Conservation (phyloP, 2,113 vertebrate genomes). For the Ellobius talpinus region DNA sequence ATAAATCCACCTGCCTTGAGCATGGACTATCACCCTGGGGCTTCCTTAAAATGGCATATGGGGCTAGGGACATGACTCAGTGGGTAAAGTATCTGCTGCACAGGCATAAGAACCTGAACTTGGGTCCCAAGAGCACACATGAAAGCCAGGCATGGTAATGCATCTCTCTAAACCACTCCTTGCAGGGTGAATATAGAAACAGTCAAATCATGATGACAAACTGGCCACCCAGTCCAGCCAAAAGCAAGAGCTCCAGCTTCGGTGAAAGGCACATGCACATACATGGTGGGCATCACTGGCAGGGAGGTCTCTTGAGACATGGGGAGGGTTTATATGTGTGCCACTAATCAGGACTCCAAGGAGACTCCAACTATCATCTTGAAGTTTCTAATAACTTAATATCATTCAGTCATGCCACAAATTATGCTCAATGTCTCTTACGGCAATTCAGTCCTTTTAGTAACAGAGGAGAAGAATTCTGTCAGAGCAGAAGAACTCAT, state of each 20-base stretch:
- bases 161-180: not conserved
- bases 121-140: not conserved
- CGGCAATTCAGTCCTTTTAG: conserved; percentile 61
- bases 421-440: conserved; percentile 38
- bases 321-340: not conserved
- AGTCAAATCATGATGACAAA: not conserved
- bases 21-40: not conserved
- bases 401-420: conserved; percentile 50
- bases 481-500: conserved; percentile 70
- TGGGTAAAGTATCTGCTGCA: too few relatives aligned
- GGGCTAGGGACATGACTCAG: not conserved
- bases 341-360: not conserved
- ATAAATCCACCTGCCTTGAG: not conserved
- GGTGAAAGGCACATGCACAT: not conserved
- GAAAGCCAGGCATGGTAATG: not conserved
- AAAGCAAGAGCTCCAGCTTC: not conserved
- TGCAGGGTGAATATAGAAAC: not conserved
- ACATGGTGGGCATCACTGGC: not conserved
- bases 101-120: not conserved
- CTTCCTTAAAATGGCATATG: not conserved
- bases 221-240: not conserved
- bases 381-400: conserved; percentile 45
- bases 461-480: not conserved
- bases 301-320: conserved; percentile 15
- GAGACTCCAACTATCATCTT: conserved; percentile 17